Conservation (phyloP, 1,140 invertebrate species). For the Drosophila takahashii region DNA sequence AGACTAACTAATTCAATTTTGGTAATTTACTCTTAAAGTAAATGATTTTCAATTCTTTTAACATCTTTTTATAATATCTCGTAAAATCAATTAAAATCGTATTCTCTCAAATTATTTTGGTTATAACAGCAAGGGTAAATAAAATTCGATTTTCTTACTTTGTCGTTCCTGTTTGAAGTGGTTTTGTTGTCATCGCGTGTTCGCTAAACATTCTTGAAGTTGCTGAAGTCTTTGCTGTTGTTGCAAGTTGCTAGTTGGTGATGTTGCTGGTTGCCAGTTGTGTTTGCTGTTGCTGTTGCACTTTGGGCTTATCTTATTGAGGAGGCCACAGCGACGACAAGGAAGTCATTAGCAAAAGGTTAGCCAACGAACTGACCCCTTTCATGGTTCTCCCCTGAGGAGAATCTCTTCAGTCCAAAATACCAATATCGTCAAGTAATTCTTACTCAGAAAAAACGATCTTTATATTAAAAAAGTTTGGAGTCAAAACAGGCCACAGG, state of each 20-base stretch:
- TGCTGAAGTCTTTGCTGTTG: conserved; percentile 48
- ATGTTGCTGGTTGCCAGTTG: conserved; percentile 14
- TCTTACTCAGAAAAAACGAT: neutral
- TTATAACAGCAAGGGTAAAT: neutral
- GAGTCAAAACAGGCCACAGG: neutral
- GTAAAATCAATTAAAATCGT: no score
- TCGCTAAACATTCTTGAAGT: conserved; percentile 53
- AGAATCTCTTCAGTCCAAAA: neutral
- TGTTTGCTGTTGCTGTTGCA: conserved; percentile 31
- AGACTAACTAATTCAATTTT: no score
- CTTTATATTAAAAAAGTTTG: conserved; percentile 21
- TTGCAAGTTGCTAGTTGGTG: conserved; percentile 17
- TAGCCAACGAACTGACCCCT: conserved; percentile 40
- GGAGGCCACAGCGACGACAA: conserved; percentile 29
- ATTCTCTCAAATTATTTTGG: neutral
- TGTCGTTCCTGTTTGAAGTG: neutral
- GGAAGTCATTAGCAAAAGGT: conserved; percentile 64
- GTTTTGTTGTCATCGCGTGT: conserved; percentile 54
- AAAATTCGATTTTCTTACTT: neutral
- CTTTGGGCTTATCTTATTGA: conserved; percentile 59
- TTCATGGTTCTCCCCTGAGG: conserved; percentile 1
- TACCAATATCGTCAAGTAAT: neutral
- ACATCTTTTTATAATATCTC: no score
- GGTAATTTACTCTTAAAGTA: no score
- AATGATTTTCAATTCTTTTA: no score